phyloP scores from a whole-genome alignment of 2,113 vertebrate species.

The Chaetorhynchus papuensis region DNA sequence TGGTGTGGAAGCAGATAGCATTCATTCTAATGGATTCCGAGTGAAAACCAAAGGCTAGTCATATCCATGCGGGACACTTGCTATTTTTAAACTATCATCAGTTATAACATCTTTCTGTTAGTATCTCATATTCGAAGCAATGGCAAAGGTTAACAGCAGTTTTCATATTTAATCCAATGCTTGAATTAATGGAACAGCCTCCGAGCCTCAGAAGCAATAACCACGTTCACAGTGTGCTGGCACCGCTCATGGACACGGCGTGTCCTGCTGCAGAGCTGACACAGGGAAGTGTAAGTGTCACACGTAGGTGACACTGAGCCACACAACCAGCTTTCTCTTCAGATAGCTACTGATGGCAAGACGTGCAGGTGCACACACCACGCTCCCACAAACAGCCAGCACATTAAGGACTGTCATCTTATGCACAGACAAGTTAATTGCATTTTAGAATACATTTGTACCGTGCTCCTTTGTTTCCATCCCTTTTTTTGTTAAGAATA shows the following conservation, averaged over 20 bases:
- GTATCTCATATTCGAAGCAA: not conserved
- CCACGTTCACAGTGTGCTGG: not conserved
- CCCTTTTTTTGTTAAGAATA: not conserved
- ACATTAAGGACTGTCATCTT: not conserved
- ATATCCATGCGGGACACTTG: not conserved
- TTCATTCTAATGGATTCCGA: not conserved
- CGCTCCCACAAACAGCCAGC: not conserved
- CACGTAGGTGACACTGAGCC: accelerated
- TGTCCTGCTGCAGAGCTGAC: not conserved
- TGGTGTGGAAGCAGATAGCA: not conserved
- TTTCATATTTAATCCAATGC: not conserved
- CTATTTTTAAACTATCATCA: not conserved
- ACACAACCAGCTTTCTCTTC: not conserved
- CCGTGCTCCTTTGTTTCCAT: not conserved
- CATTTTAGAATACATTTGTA: not conserved
- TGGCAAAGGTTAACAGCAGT: not conserved
- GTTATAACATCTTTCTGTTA: not conserved
- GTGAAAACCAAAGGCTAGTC: not conserved
- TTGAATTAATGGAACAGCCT: not conserved
- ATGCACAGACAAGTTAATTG: not conserved
- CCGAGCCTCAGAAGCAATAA: not conserved
- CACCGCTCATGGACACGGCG: accelerated
- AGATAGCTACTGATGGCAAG: not conserved
- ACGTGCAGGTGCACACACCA: not conserved
- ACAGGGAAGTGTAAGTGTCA: too few species aligned